Base-by-base conservation (phyloP, 2,113 vertebrate species). In the Dromaius novaehollandiae region DNA sequence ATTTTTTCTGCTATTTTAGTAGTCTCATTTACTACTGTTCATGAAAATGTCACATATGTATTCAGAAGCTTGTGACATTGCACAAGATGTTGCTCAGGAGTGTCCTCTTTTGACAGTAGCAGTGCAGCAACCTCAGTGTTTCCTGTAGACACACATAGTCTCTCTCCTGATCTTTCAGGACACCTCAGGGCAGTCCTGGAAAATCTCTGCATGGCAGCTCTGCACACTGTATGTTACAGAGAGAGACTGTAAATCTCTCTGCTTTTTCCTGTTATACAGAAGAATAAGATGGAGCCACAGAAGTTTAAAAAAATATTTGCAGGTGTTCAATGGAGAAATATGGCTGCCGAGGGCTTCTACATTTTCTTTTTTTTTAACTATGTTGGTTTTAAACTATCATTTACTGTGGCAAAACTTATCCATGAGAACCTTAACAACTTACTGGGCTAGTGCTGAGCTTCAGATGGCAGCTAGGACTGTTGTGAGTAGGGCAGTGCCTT, bases 181-280 rank as follows among this genome's bases (percentile, higher is more conserved):
- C 19, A 42, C 38, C 30, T 76, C n/a, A 38, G 42, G 28, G 8
- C 42, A 86, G n/a, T 25, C 56, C 51, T 36, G 55, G 19, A 32
- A 85, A 74, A 5, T 60, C 5, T 82, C 74, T 79, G 18, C 56
- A 58, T 34, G 56, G 56, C 32, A 58, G 18, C 30, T 58, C 32
- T 58, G 56, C 28, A 58, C 56, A 18, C 56, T 58, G 26, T 58
- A 34, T 19, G 19, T 58, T 58, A 58, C 56, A 58, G 42, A 46
- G 38, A 30, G 61, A 58, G 20, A 20, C 8, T 32, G 18, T 0
- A 0, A 71, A 8, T 56, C 7, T n/a, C 21, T 78, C 24, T 28
- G 22, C 1, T 76, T 75, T 75, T 63, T 26, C 40, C 36, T 85
- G 6, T 71, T 75, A 10, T 0, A 3, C 5, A 21, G 78, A 79